phyloP scores from a whole-genome alignment of 2,888 invertebrate species.

The Linnaemya tessellans region DNA sequence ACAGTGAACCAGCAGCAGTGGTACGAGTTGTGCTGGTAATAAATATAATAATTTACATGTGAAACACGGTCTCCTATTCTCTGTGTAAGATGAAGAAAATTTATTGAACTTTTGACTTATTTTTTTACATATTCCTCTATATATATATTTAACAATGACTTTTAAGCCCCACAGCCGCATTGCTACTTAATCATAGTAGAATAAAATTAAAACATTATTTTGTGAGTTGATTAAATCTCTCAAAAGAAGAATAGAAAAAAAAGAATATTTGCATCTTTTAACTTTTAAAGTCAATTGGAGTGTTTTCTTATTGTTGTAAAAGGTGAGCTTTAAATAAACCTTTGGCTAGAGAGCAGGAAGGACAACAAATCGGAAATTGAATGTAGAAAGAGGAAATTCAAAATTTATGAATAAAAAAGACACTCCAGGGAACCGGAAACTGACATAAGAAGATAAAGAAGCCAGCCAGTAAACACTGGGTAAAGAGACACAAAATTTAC shows the following conservation, averaged over 20 bases:
- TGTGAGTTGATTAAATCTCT: slow-evolving; percentile 48
- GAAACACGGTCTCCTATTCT: slow-evolving; percentile 42
- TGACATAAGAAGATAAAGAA: not conserved
- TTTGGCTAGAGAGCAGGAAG: not conserved
- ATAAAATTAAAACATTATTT: slow-evolving; percentile 60
- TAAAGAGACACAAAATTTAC: not conserved
- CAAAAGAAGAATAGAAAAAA: not conserved
- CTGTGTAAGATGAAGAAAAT: slow-evolving; percentile 55
- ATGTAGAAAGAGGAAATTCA: not conserved
- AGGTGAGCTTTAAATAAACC: slow-evolving; percentile 14
- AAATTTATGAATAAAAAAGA: slow-evolving; percentile 6
- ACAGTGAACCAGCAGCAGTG: slow-evolving; percentile 11
- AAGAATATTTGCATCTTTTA: slow-evolving; percentile 13
- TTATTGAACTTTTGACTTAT: slow-evolving; percentile 56
- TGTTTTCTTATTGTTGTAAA: not conserved
- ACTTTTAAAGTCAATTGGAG: slow-evolving; percentile 17
- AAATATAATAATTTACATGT: slow-evolving; percentile 64
- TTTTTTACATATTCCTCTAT: not conserved
- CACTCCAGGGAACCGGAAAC: not conserved
- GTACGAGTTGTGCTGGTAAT: slow-evolving; percentile 53
- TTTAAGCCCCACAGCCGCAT: slow-evolving; percentile 60
- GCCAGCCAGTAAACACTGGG: not conserved
- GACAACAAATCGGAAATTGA: slow-evolving; percentile 15
- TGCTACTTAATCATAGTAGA: slow-evolving; percentile 66
- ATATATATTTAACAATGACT: slow-evolving; percentile 59